phyloP scores from a whole-genome alignment of 1,140 invertebrate genomes.

The Carposina sasakii region DNA sequence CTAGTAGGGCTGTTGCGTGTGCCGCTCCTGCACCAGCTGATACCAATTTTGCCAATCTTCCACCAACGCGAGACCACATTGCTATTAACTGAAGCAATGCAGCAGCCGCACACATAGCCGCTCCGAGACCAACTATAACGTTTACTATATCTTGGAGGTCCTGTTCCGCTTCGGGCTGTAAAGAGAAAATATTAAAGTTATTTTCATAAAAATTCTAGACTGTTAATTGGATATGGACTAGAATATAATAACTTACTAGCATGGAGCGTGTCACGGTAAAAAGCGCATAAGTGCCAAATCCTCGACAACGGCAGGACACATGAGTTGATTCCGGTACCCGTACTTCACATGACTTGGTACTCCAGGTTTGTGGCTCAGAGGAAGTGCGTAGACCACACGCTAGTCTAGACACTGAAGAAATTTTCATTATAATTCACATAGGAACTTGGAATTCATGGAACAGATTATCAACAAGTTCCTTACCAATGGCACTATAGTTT shows the following conservation, averaged over 20 bases:
- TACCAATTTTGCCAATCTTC: constrained; percentile 38
- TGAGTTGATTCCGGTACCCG: constrained; percentile 42
- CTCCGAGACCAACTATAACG: constrained; percentile 48
- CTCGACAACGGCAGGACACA: constrained; percentile 47
- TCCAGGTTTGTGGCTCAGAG: constrained; percentile 41
- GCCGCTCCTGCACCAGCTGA: constrained; percentile 48
- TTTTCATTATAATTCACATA: too few relatives aligned
- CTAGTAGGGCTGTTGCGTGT: constrained; percentile 49
- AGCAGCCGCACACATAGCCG: constrained; percentile 52
- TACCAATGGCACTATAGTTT: constrained; percentile 57
- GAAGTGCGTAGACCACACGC: constrained; percentile 44
- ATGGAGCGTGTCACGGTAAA: constrained; percentile 52
- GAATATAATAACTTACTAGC: constrained; percentile 37
- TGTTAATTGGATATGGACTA: too few relatives aligned
- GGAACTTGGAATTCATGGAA: too few relatives aligned
- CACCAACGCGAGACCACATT: constrained; percentile 33
- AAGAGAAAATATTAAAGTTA: constrained; percentile 4
- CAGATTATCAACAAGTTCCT: constrained; percentile 19
- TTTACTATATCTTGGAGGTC: constrained; percentile 53
- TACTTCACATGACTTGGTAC: constrained; percentile 46
- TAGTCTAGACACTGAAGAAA: constrained; percentile 43
- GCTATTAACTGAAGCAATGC: constrained; percentile 47
- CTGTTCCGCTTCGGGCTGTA: constrained; percentile 56
- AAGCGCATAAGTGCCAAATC: constrained; percentile 46
- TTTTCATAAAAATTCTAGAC: too few relatives aligned